phyloP scores from a whole-genome alignment of 2,888 invertebrate genomes.

The Hypsopygia costalis region DNA sequence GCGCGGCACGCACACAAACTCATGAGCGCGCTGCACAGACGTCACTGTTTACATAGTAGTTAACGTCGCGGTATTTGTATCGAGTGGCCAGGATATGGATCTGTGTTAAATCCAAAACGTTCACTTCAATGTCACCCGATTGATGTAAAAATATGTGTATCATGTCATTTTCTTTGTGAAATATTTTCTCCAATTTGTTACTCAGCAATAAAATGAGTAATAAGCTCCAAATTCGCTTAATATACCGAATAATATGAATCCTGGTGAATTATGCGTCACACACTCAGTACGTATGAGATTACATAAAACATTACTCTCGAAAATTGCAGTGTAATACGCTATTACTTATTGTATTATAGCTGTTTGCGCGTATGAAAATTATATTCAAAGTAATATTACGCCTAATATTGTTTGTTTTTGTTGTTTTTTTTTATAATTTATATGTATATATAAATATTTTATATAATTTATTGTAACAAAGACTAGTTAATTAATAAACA shows the following conservation, averaged over 20 bases:
- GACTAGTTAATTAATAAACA: no score
- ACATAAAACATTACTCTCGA: conserved; percentile 33
- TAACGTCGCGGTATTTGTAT: no score
- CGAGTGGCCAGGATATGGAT: no score
- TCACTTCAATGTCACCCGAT: no score
- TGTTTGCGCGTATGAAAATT: conserved; percentile 11
- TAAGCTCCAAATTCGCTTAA: conserved; percentile 21
- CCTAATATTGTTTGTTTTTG: conserved; percentile 2
- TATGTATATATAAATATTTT: no score
- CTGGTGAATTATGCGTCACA: conserved; percentile 25
- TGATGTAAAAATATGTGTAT: no score
- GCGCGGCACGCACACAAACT: no score
- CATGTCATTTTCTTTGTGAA: not conserved
- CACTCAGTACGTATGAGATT: conserved; percentile 12
- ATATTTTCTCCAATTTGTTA: not conserved
- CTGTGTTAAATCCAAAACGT: no score
- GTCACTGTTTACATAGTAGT: no score
- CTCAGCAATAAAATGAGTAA: conserved; percentile 21
- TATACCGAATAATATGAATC: conserved; percentile 27
- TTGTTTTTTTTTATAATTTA: not conserved
- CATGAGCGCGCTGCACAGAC: no score
- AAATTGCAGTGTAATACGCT: conserved; percentile 42
- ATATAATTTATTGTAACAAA: no score
- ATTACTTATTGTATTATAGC: conserved; percentile 24
- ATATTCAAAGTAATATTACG: conserved; percentile 9